A percentile compares a stretch with the other conserved stretches of the same genome.
Conservation (phyloP, 1,140 invertebrate species). For the Hypsibius dujardini region DNA sequence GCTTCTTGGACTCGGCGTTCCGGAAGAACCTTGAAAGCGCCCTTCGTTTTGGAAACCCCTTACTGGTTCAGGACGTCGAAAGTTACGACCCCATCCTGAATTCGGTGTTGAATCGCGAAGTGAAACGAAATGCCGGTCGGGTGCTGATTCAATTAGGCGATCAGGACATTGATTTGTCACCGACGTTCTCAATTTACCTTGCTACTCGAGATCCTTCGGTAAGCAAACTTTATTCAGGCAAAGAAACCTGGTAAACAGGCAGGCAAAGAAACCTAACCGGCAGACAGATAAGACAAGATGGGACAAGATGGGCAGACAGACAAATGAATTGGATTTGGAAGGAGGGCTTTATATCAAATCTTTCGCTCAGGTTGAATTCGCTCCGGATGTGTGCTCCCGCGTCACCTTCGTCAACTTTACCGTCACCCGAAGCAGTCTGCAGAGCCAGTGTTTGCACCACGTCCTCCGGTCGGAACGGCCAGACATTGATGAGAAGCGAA, state of each 20-base stretch:
- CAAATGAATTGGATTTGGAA: no score
- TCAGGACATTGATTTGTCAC: slow-evolving; percentile 98
- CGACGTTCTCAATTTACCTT: slow-evolving; percentile 95
- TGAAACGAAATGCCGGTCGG: slow-evolving; percentile 83
- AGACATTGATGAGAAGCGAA: slow-evolving; percentile 94
- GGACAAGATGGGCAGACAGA: no score
- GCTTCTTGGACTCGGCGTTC: slow-evolving; percentile 95
- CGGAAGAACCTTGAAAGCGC: slow-evolving; percentile 96
- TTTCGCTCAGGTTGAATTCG: slow-evolving; percentile 58
- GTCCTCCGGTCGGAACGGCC: slow-evolving; percentile 92
- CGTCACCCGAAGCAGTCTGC: slow-evolving; percentile 84
- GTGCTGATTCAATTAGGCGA: slow-evolving; percentile 94
- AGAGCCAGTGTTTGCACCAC: slow-evolving; percentile 95
- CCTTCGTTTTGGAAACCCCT: slow-evolving; percentile 88
- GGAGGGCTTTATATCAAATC: no score
- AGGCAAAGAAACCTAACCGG: no score
- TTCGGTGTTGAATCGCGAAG: slow-evolving; percentile 87
- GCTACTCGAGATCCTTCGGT: slow-evolving; percentile 93
- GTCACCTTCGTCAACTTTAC: slow-evolving; percentile 99
- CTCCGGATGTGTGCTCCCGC: slow-evolving; percentile 92
- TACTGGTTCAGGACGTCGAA: slow-evolving; percentile 93
- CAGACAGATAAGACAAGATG: no score
- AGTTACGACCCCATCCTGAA: slow-evolving; percentile 98
- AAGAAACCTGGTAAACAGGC: no score
- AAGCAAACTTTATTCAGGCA: slow-evolving; percentile 17